Evolutionary conservation across 2,113 vertebrate species (phyloP), one percentile per base, ranked within the genome.

Genomic region (Sclerurus mexicanus): DNA sequence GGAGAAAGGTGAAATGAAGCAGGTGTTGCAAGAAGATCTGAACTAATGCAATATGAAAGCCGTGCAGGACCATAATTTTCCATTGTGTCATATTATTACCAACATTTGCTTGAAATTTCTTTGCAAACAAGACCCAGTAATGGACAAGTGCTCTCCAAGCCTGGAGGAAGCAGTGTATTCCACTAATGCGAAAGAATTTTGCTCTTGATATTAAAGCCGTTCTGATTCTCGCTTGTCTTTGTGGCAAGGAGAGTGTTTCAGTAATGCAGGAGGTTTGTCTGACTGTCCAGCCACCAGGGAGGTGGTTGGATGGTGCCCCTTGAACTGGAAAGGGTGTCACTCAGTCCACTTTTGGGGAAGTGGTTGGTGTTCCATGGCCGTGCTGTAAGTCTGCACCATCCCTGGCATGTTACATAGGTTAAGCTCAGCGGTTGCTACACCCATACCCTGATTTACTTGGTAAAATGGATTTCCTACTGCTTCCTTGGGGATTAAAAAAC

Each of bases 21-120:
- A 94, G 68, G 82, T 56, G 60, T 64, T 58, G 47, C 50, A 50
- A 58, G 67, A 33, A 62, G 75, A 71, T 90, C 77, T 91, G 82
- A 93, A 83, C 87, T 95, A 95, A 95, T 77, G 50, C 89, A 91
- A 74, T 92, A 90, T 35, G 90, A 90, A 94, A 90, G 31, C 33
- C 0, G 0, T 62, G 23, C 60, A 52, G 55, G 81, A 58, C 78
- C 56, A 68, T 74, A 6, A 81, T 94, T 96, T 96, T 37, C 89
- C 74, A 72, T 86, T 94, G 39, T 94, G 89, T 62, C 71, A 63
- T 81, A 35, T 72, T 95, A 84, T 86, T 90, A 78, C 73, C 66
- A 92, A 67, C 69, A 66, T 68, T 95, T 81, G 40, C 85, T 95
- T 93, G 75, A 75, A 84, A 80, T 72, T 71, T 83, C 60, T 49